Evolutionary conservation across 2,797 vertebrate species (phyloP).

Genomic region (Atherinosoma microstoma): DNA sequence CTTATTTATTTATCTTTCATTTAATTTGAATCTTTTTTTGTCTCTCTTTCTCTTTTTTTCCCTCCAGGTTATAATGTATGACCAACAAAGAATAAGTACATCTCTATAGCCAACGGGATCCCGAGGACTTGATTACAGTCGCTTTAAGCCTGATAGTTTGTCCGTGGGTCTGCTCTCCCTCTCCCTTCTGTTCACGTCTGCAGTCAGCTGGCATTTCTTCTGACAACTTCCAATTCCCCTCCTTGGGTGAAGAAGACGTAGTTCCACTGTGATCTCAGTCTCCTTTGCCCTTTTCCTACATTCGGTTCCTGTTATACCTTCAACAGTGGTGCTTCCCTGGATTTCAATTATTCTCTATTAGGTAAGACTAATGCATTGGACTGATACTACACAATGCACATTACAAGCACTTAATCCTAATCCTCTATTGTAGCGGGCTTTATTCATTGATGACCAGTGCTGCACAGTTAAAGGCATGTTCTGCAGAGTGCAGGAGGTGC

Average conservation of each 20-base stretch:
- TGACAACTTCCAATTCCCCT: constrained; percentile 69
- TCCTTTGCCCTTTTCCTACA: constrained; percentile 72
- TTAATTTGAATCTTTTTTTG: too few relatives aligned
- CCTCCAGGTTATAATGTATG: constrained; percentile 92
- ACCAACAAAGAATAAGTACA: constrained; percentile 95
- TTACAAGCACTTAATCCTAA: constrained; percentile 59
- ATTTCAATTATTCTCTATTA: constrained; percentile 77
- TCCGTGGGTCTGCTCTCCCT: constrained; percentile 84
- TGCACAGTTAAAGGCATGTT: constrained; percentile 7
- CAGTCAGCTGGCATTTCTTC: constrained; percentile 77
- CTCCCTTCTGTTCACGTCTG: constrained; percentile 73
- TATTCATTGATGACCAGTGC: constrained; percentile 14
- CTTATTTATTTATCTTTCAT: neutral
- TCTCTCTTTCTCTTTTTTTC: constrained; percentile 5
- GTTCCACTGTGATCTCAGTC: constrained; percentile 69
- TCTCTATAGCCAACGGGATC: constrained; percentile 96
- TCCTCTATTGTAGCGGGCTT: constrained; percentile 27
- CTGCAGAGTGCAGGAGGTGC: neutral
- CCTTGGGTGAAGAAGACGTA: constrained; percentile 74
- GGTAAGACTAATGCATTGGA: constrained; percentile 78
- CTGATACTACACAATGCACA: constrained; percentile 54
- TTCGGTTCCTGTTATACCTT: constrained; percentile 60
- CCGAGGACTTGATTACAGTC: constrained; percentile 95
- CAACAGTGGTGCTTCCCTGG: constrained; percentile 57
- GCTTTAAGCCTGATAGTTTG: constrained; percentile 98